phyloP scores from a whole-genome alignment of 1,140 invertebrate genomes.

The Solen grandis region DNA sequence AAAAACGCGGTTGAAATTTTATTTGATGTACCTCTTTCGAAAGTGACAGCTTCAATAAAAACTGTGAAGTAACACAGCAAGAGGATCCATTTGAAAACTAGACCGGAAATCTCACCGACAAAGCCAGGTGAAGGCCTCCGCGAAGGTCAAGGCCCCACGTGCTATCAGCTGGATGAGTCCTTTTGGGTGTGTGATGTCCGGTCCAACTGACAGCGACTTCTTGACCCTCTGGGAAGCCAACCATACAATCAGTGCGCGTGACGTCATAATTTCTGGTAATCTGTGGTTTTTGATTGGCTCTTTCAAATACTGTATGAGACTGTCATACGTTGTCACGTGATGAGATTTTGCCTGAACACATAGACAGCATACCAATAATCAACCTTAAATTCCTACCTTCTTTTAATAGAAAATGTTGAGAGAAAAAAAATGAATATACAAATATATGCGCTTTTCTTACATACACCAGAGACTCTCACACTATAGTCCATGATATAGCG shows the following conservation, averaged over 20 bases:
- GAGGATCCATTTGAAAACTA: background rate
- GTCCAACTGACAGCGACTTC: slow-evolving; percentile 3
- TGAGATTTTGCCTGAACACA: background rate
- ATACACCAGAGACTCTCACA: too few relatives aligned
- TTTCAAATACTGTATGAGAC: slow-evolving; percentile 10
- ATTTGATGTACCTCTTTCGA: too few relatives aligned
- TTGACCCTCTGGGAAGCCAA: slow-evolving; percentile 28
- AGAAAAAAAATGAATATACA: background rate
- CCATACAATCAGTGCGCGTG: slow-evolving; percentile 34
- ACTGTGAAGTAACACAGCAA: background rate
- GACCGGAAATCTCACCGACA: slow-evolving; percentile 11
- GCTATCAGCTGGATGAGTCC: slow-evolving; percentile 3
- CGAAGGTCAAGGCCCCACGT: background rate
- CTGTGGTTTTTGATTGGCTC: slow-evolving; percentile 32
- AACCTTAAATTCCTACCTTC: background rate
- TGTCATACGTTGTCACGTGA: background rate
- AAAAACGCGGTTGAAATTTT: too few relatives aligned
- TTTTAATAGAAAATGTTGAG: background rate
- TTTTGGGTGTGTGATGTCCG: slow-evolving; percentile 5
- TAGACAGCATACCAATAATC: background rate
- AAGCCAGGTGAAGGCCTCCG: slow-evolving; percentile 13
- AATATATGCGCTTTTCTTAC: too few relatives aligned
- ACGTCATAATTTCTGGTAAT: slow-evolving; percentile 17
- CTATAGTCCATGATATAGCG: too few relatives aligned
- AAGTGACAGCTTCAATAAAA: background rate